Evolutionary conservation across 23 tunicate genomes (phyloP).

Genomic region (Diplosoma virens): DNA sequence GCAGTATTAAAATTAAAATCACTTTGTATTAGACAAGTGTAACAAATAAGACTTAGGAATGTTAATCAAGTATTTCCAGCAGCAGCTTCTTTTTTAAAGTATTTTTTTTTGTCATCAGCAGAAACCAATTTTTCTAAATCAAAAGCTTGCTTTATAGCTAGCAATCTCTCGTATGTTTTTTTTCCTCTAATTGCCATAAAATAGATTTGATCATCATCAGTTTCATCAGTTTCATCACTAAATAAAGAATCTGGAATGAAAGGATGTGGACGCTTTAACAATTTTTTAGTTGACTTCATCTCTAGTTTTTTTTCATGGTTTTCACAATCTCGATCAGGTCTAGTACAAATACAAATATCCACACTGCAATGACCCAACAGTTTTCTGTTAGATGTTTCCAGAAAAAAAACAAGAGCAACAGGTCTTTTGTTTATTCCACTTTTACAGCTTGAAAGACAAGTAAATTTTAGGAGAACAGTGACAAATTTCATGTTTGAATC

Average conservation of each 20-base stretch:
- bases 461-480: constrained; percentile 24
- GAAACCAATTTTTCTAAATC: constrained; percentile 39
- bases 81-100: background rate
- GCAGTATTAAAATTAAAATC: no score
- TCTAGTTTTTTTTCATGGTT: constrained; percentile 28
- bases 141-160: constrained; percentile 45
- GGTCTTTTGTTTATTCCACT: constrained; percentile 63
- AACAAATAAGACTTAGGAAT: no score
- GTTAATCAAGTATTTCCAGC: no score
- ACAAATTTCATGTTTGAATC: background rate
- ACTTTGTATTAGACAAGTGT: no score
- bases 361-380: constrained; percentile 41
- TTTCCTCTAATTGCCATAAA: constrained; percentile 26
- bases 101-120: background rate
- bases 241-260: background rate
- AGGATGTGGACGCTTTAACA: background rate
- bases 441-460: constrained; percentile 53
- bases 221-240: background rate
- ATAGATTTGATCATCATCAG: constrained; percentile 24
- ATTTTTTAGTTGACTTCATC: background rate
- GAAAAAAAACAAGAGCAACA: constrained; percentile 18
- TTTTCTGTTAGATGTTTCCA: constrained; percentile 33
- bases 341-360: constrained; percentile 40
- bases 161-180: constrained; percentile 44
- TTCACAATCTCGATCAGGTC: constrained; percentile 57